Percentiles rank a stretch among this genome's conserved stretches.
These are phyloP conservation scores for Galemys pyrenaicus DNA, from an alignment of 2,113 vertebrate genomes.

Conservation along the genomic window DNA sequence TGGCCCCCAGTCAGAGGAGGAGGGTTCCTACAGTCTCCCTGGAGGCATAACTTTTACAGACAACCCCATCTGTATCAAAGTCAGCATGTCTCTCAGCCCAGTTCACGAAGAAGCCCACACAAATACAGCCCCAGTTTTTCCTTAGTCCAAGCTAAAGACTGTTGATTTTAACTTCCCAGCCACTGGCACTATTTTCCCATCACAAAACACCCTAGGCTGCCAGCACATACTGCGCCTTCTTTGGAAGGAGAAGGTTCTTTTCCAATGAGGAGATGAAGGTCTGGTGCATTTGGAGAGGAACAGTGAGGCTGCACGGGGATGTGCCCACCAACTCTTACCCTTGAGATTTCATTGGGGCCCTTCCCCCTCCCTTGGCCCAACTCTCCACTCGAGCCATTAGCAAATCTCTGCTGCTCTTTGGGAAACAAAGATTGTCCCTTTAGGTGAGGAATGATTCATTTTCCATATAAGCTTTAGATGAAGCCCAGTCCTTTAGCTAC, in stretches of 20 bases:
- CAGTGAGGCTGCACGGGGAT: slow-evolving; percentile 58
- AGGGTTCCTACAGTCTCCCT: slow-evolving; percentile 35
- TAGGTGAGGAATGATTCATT: slow-evolving; percentile 53
- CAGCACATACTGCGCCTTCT: slow-evolving; percentile 73
- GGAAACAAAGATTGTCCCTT: slow-evolving; percentile 64
- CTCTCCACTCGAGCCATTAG: slow-evolving; percentile 26
- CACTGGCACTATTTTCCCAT: slow-evolving; percentile 75
- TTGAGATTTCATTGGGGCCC: neutral
- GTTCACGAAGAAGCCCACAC: neutral
- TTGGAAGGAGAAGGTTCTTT: slow-evolving; percentile 78
- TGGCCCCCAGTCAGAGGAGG: neutral
- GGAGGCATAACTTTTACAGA: slow-evolving; percentile 3
- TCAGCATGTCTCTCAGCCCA: neutral
- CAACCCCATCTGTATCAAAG: slow-evolving; percentile 26
- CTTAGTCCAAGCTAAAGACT: slow-evolving; percentile 36
- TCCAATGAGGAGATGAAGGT: slow-evolving; percentile 77
- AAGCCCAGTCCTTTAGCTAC: slow-evolving; percentile 58
- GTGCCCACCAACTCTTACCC: neutral
- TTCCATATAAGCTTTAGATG: slow-evolving; percentile 12
- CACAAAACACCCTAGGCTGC: slow-evolving; percentile 76
- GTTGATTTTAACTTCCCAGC: slow-evolving; percentile 73
- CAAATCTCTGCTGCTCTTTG: slow-evolving; percentile 42
- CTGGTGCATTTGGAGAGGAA: slow-evolving; percentile 77
- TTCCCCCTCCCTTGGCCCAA: slow-evolving; percentile 6
- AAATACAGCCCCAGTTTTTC: neutral